Conservation (phyloP, 1,140 invertebrate species). For the Heliconius himera region DNA sequence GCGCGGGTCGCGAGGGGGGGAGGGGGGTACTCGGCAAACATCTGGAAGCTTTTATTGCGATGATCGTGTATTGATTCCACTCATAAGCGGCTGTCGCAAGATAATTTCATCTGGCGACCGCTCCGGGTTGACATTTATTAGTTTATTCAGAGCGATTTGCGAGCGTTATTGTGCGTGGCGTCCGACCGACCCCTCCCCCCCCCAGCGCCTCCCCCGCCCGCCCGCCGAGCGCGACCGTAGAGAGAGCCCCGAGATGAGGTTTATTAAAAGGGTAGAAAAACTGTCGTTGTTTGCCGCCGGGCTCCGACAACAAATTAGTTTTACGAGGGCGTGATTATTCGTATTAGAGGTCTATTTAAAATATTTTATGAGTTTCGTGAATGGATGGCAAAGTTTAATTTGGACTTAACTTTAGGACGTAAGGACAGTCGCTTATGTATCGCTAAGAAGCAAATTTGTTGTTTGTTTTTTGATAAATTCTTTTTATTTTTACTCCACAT, state of each 20-base stretch:
- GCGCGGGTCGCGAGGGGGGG: conserved; percentile 31
- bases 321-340: conserved; percentile 44
- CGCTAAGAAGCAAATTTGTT: neutral
- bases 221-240: conserved; percentile 2
- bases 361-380: conserved; percentile 29
- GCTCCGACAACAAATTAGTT: conserved; percentile 41
- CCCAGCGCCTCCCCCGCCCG: neutral
- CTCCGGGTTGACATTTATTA: conserved; percentile 53
- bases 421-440: neutral
- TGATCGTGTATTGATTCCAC: conserved; percentile 76
- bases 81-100: conserved; percentile 68
- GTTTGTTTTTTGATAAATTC: neutral
- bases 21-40: conserved; percentile 55
- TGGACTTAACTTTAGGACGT: neutral
- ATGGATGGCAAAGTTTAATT: neutral
- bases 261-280: conserved; percentile 45
- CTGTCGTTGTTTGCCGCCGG: conserved; percentile 35
- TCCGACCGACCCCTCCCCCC: neutral
- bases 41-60: conserved; percentile 73
- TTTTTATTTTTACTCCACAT: too few species aligned
- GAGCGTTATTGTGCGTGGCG: conserved; percentile 35
- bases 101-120: conserved; percentile 64
- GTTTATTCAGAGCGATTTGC: conserved; percentile 57
- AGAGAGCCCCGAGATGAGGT: conserved; percentile 26
- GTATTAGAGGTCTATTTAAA: conserved; percentile 40